Evolutionary conservation across 1,140 invertebrate genomes (phyloP).

Genomic region (Steinernema feltiae): DNA sequence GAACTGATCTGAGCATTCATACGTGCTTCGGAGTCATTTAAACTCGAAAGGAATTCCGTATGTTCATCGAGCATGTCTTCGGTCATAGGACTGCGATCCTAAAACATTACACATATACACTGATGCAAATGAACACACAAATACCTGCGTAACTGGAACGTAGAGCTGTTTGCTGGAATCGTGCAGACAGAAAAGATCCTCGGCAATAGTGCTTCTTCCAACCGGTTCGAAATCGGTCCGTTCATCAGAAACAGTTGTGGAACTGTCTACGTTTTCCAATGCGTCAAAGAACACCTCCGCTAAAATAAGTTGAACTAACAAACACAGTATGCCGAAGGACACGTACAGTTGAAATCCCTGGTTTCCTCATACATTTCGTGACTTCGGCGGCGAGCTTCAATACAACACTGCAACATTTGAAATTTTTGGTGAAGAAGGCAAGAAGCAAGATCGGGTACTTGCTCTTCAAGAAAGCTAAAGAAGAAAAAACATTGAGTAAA

Average conservation of each 20-base stretch:
- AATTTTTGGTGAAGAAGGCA: slow-evolving; percentile 91
- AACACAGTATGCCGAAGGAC: not conserved
- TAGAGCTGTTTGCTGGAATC: slow-evolving; percentile 64
- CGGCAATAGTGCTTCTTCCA: slow-evolving; percentile 66
- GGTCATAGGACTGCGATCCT: slow-evolving; percentile 86
- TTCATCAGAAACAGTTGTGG: slow-evolving; percentile 17
- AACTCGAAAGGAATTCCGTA: slow-evolving; percentile 76
- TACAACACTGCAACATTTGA: slow-evolving; percentile 92
- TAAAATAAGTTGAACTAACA: not conserved
- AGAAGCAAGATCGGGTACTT: slow-evolving; percentile 67
- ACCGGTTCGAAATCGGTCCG: not conserved
- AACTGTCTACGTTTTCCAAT: slow-evolving; percentile 61
- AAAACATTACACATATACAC: no score
- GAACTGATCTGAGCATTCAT: slow-evolving; percentile 90
- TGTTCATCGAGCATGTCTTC: slow-evolving; percentile 92
- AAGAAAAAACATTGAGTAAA: not conserved
- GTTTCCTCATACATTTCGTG: slow-evolving; percentile 24
- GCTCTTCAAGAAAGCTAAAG: not conserved
- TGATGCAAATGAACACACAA: slow-evolving; percentile 10
- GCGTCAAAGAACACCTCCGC: slow-evolving; percentile 61
- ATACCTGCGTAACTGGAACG: slow-evolving; percentile 76
- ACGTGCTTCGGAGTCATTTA: slow-evolving; percentile 77
- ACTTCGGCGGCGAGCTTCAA: slow-evolving; percentile 68
- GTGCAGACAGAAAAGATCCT: slow-evolving; percentile 62
- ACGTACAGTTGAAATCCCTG: slow-evolving; percentile 11